Conservation (phyloP, 2,113 vertebrate genomes). For the Gavialis gangeticus region DNA sequence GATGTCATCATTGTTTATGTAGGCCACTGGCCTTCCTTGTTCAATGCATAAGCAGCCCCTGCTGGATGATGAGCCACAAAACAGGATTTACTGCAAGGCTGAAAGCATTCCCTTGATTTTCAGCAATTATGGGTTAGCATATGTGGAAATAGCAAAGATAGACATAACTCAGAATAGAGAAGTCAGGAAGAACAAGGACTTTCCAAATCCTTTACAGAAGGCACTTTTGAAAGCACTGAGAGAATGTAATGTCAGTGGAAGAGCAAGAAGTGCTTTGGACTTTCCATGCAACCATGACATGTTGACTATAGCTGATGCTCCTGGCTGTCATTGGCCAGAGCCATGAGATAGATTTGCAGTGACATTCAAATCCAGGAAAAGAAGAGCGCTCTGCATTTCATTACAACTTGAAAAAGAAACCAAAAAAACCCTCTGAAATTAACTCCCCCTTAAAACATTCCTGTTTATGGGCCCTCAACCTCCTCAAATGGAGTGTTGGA, state of each 20-base stretch:
- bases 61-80: fast-evolving
- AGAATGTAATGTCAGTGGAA: fast-evolving
- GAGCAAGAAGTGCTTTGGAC: not conserved
- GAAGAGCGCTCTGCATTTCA: not conserved
- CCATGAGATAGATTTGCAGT: not conserved
- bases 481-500: not conserved
- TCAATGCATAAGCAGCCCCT: not conserved
- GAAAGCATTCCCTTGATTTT: not conserved
- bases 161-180: not conserved
- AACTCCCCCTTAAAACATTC: not conserved
- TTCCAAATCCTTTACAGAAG: fast-evolving
- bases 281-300: not conserved
- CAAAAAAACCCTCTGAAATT: not conserved
- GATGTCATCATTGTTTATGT: not conserved
- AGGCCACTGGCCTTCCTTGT: not conserved
- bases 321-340: not conserved
- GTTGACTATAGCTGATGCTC: fast-evolving
- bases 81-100: fast-evolving
- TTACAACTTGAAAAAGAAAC: not conserved
- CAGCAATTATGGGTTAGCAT: not conserved
- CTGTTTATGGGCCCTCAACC: not conserved
- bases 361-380: not conserved
- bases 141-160: fast-evolving
- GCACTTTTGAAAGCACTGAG: not conserved
- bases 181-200: not conserved